These are phyloP conservation scores for Tor tambroides DNA, from an alignment of 2,113 vertebrate species.

Conservation along the genomic window DNA sequence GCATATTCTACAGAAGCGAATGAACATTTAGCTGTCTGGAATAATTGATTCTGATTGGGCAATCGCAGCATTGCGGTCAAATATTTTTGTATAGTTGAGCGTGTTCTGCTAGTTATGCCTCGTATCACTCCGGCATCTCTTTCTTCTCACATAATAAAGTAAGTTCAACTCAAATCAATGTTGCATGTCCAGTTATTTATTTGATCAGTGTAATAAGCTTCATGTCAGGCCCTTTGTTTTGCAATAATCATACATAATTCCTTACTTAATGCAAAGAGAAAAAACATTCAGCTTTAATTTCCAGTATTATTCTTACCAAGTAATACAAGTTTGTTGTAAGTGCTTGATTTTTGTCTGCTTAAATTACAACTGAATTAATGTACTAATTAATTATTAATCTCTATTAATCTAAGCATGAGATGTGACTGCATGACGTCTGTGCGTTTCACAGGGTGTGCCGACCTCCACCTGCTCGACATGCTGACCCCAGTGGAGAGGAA, in stretches of 20 bases:
- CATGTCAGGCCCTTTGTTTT: neutral
- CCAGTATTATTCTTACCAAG: neutral
- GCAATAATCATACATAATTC: neutral
- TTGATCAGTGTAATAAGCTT: neutral
- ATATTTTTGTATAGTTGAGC: neutral
- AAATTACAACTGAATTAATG: neutral
- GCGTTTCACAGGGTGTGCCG: constrained; percentile 90
- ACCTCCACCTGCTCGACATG: constrained; percentile 97
- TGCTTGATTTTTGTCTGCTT: neutral
- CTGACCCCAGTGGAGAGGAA: constrained; percentile 93
- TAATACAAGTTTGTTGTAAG: neutral
- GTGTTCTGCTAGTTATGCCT: neutral
- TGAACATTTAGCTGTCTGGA: neutral
- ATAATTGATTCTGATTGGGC: neutral
- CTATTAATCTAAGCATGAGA: constrained; percentile 2
- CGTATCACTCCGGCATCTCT: neutral
- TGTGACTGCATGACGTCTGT: constrained; percentile 37
- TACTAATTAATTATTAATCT: neutral
- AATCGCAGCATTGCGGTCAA: neutral
- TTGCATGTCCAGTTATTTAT: constrained; percentile 4
- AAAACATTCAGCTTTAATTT: neutral
- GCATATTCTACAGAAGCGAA: neutral
- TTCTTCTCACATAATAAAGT: constrained; percentile 11
- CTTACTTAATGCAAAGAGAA: neutral
- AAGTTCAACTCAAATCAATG: constrained; percentile 18